phyloP scores from a whole-genome alignment of 1,140 invertebrate species.

The Arctopsyche grandis region DNA sequence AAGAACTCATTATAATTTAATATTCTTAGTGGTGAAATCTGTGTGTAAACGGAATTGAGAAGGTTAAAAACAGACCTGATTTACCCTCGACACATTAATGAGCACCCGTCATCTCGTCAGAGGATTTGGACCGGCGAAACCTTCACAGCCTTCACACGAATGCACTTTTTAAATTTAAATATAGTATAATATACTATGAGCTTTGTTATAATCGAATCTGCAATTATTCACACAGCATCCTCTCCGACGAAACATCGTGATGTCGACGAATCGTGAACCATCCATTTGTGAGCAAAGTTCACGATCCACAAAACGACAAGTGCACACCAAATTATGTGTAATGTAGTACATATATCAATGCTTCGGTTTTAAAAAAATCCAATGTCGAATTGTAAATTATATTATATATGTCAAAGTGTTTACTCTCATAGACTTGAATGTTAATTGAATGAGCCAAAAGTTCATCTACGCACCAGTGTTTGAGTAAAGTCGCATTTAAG shows the following conservation, averaged over 20 bases:
- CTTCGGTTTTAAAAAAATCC: no score
- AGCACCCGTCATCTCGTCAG: neutral
- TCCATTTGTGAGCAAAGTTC: neutral
- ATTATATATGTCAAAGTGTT: no score
- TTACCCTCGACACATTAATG: conserved; percentile 26
- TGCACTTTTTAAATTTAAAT: neutral
- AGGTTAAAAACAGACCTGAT: neutral
- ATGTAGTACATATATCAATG: no score
- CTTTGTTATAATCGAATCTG: neutral
- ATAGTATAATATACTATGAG: neutral
- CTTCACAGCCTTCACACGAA: neutral
- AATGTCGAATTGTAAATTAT: no score
- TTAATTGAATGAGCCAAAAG: no score
- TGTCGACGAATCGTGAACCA: conserved; percentile 23
- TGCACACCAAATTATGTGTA: neutral
- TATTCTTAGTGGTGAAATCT: neutral
- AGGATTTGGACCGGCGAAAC: neutral
- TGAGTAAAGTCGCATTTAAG: no score
- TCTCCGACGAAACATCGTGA: conserved; percentile 17
- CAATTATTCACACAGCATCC: neutral
- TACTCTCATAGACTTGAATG: no score
- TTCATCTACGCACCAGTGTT: no score
- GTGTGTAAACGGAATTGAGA: neutral
- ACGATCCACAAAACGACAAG: neutral
- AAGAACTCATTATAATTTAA: no score